Conservation (phyloP, 1,140 invertebrate species). For the Trissolcus basalis region DNA sequence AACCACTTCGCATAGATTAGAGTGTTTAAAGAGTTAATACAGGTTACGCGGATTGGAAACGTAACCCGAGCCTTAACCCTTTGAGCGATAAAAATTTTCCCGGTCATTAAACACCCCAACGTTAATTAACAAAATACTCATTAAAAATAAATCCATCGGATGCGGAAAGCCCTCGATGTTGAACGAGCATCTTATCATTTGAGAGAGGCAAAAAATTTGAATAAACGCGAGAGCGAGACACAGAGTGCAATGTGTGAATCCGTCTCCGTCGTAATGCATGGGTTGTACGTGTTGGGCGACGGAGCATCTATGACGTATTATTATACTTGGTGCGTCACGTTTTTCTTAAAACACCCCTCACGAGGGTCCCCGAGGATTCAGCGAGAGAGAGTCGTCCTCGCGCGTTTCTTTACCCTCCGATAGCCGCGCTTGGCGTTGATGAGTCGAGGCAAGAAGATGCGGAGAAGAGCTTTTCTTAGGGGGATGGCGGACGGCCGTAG, state of each 20-base stretch:
- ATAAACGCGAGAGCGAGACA: too few species aligned
- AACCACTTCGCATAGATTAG: neutral
- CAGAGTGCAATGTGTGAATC: conserved; percentile 7
- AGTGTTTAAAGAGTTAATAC: conserved; percentile 1
- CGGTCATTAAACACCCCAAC: conserved; percentile 28
- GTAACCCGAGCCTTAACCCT: conserved; percentile 25
- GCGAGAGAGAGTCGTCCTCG: conserved; percentile 29
- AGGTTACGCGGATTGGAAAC: neutral
- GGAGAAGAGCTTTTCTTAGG: conserved; percentile 58
- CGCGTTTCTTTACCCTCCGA: conserved; percentile 53
- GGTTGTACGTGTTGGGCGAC: conserved; percentile 25
- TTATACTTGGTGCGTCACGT: conserved; percentile 52
- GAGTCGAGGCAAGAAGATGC: conserved; percentile 71
- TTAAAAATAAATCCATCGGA: conserved; percentile 37
- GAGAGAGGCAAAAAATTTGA: too few species aligned
- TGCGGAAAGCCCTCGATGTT: conserved; percentile 5
- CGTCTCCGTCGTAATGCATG: conserved; percentile 28
- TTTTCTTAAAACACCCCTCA: conserved; percentile 65
- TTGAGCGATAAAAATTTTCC: conserved; percentile 32
- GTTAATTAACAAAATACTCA: conserved; percentile 43
- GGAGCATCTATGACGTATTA: conserved; percentile 43
- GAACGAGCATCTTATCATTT: neutral
- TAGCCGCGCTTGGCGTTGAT: conserved; percentile 67
- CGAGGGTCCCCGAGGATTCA: conserved; percentile 46
- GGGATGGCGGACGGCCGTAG: conserved; percentile 51